Base-by-base conservation (phyloP, 2,113 vertebrate genomes). In the Pterophyllum scalare region DNA sequence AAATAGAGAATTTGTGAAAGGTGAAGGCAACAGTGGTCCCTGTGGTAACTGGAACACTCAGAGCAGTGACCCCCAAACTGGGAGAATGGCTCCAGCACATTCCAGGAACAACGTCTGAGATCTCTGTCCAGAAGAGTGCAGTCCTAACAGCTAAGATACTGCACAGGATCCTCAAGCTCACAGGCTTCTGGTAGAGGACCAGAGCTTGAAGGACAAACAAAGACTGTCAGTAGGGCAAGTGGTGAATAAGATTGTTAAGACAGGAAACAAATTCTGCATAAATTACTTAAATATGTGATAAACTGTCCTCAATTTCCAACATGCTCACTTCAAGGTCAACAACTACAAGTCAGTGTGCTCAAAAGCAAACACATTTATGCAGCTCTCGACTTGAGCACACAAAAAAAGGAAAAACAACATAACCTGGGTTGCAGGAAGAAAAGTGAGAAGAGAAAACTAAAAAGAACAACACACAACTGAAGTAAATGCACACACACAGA, bases 381-480 rank as follows among this genome's bases (percentile, higher is more conserved):
- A 72, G 43, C 22, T 46, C n/a, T 52, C 5, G 17, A 56, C 49
- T 43, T 33, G 12, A 7, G 1, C 24, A 6, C 35, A 65, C 8
- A 9, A 7, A 46, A 2, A 46, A 14, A 20, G 15, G 12, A 20
- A 72, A 74, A 19, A 59, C 15, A 46, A 38, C 14, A n/a, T 40
- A 72, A 79, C 28, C 65, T 61, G 33, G 60, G 70, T 56, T 12
- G 49, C 15, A 12, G 52, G 59, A 88, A 77, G 24, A 72, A 77
- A 52, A 81, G 11, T 4, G 33, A 61, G 28, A 24, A 33, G 33
- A 6, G 6, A 72, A 65, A 58, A 59, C 62, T 46, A 52, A 17
- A 35, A 54, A 56, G 61, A 35, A 38, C 7, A 31, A 31, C 81
- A 59, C 65, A 81, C 76, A 83, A 38, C 35, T 24, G 35, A 12